A percentile compares a stretch with the other conserved stretches of the same genome.
phyloP scores from a whole-genome alignment of 2,888 invertebrate genomes.

The Heliconius charithonia region DNA sequence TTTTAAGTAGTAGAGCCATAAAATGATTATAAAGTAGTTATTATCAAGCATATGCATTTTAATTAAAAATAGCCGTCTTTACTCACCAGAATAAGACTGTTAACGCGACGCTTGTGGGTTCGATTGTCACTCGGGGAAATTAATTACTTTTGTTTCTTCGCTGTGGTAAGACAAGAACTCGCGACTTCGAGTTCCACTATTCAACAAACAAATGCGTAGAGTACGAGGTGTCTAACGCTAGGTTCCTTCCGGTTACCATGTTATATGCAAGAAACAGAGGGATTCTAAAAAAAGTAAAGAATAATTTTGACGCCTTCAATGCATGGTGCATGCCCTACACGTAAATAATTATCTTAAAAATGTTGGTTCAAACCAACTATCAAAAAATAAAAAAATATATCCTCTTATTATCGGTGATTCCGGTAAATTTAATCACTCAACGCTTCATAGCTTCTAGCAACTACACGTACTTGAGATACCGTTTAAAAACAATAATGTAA shows the following conservation, averaged over 20 bases:
- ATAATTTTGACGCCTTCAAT: too few relatives aligned
- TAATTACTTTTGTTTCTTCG: too few relatives aligned
- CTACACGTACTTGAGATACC: constrained; percentile 20
- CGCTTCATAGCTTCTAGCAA: background rate
- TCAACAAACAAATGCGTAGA: too few relatives aligned
- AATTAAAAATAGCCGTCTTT: background rate
- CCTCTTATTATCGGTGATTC: background rate
- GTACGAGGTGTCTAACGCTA: too few relatives aligned
- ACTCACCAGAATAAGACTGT: background rate
- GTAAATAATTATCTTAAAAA: background rate
- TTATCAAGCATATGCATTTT: background rate
- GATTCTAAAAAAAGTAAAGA: too few relatives aligned
- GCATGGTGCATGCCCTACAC: too few relatives aligned
- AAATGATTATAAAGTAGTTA: background rate
- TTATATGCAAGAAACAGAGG: too few relatives aligned
- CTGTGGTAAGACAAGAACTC: too few relatives aligned
- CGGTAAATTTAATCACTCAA: constrained; percentile 1
- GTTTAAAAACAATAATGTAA: constrained; percentile 31
- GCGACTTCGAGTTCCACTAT: too few relatives aligned
- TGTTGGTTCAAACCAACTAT: too few relatives aligned
- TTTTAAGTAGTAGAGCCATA: background rate
- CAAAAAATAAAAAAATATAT: too few relatives aligned
- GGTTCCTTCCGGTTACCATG: too few relatives aligned
- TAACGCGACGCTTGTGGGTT: background rate
- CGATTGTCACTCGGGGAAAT: background rate